A percentile compares a stretch with the other conserved stretches of the same genome.
These are phyloP conservation scores for Hippocampus barbouri DNA, from an alignment of 2,113 vertebrate species.

Conservation along the genomic window DNA sequence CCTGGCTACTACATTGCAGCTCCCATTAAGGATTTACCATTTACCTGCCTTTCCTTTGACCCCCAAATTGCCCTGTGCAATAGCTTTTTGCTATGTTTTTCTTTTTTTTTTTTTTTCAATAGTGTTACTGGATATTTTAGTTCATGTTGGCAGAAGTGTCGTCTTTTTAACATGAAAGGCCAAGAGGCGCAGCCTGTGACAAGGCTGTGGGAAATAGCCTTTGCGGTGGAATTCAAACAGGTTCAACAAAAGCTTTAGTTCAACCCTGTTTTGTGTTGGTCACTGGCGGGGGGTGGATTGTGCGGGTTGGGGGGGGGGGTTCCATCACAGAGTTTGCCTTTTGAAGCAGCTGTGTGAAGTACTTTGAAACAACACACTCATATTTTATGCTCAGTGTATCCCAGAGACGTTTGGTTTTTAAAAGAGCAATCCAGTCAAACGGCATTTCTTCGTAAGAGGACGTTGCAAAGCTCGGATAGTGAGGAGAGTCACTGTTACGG, in stretches of 20 bases:
- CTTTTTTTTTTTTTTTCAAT: no score
- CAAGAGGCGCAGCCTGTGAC: slow-evolving; percentile 20
- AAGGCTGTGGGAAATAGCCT: slow-evolving; percentile 60
- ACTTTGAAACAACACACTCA: not conserved
- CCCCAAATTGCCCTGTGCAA: not conserved
- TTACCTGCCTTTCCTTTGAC: not conserved
- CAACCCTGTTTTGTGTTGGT: slow-evolving; percentile 36
- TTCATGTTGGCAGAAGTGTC: slow-evolving; percentile 1
- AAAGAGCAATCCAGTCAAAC: slow-evolving; percentile 18
- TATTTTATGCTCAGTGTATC: not conserved
- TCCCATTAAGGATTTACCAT: slow-evolving; percentile 4
- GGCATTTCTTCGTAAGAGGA: slow-evolving; percentile 14
- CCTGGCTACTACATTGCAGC: slow-evolving; percentile 3
- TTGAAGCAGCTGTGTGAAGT: not conserved
- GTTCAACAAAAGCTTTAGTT: slow-evolving; percentile 61
- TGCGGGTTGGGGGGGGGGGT: slow-evolving; percentile 34
- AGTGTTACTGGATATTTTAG: slow-evolving; percentile 6
- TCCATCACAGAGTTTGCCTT: not conserved
- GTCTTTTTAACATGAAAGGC: slow-evolving; percentile 27
- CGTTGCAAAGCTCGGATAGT: not conserved
- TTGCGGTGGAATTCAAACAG: slow-evolving; percentile 63
- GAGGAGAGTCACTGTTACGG: not conserved
- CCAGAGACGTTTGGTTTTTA: not conserved
- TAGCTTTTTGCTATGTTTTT: not conserved
- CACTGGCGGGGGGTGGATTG: no score